These are phyloP conservation scores for Cuniculus paca DNA, from an alignment of 2,797 vertebrate genomes.

Conservation along the genomic window DNA sequence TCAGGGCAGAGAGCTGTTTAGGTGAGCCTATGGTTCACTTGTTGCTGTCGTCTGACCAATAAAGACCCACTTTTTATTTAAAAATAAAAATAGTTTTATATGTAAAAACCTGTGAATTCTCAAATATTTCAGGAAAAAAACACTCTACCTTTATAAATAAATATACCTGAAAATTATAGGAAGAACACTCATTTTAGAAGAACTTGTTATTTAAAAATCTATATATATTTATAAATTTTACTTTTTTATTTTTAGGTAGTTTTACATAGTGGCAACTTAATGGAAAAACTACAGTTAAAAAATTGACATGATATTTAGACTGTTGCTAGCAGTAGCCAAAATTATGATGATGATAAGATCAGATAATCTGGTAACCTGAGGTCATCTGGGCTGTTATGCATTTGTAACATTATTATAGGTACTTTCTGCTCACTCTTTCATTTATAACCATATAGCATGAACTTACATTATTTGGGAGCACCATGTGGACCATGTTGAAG, in stretches of 20 bases:
- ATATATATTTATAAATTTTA: conserved; percentile 15
- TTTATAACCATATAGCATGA: conserved; percentile 30
- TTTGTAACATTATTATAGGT: not conserved
- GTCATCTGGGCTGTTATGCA: not conserved
- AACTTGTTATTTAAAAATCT: conserved; percentile 16
- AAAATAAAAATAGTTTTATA: not conserved
- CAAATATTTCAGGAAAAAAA: conserved; percentile 51
- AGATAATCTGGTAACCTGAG: conserved; percentile 16
- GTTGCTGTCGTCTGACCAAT: not conserved
- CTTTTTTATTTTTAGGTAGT: conserved; percentile 58
- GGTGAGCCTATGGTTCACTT: not conserved
- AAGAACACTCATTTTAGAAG: conserved; percentile 52
- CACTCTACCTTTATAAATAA: not conserved
- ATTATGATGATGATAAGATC: not conserved
- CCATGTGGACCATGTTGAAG: not conserved
- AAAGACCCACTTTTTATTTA: too few relatives aligned
- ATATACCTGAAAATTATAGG: conserved; percentile 19
- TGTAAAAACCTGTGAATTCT: conserved; percentile 58
- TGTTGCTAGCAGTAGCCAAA: not conserved
- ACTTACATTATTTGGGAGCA: not conserved
- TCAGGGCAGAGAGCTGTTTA: not conserved
- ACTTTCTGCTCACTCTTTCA: conserved; percentile 13
- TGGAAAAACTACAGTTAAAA: conserved; percentile 39
- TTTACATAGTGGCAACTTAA: not conserved
- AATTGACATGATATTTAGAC: not conserved